Conservation (phyloP, 2,888 invertebrate genomes). For the Cryptus viduatorius region DNA sequence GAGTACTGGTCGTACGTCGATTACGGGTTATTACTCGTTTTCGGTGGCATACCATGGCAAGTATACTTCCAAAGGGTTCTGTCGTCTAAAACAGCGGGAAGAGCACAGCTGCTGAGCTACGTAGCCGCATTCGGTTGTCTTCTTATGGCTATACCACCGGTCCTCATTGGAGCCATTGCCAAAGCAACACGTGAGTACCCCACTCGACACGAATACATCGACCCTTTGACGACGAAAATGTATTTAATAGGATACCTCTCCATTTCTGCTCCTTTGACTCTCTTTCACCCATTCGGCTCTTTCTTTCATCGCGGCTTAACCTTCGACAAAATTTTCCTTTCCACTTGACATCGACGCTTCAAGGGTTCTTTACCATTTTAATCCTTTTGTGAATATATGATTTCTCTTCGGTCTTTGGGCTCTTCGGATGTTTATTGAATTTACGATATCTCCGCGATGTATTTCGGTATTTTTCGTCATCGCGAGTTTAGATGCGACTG, state of each 20-base stretch:
- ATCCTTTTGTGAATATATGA: conserved; percentile 53
- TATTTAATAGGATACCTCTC: neutral
- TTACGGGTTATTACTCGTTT: conserved; percentile 94
- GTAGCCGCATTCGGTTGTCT: conserved; percentile 98
- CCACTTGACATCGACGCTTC: conserved; percentile 48
- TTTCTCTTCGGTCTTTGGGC: conserved; percentile 27
- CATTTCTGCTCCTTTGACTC: neutral
- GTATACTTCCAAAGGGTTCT: conserved; percentile 99
- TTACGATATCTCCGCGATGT: conserved; percentile 54
- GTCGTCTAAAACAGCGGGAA: conserved; percentile 96
- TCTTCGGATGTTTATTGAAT: conserved; percentile 7
- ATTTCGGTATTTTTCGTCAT: conserved; percentile 53
- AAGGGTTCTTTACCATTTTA: conserved; percentile 39
- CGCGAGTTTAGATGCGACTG: neutral
- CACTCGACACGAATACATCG: conserved; percentile 32
- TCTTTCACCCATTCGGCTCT: neutral
- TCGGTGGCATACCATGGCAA: conserved; percentile 99
- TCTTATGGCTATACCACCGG: conserved; percentile 98
- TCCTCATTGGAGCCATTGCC: conserved; percentile 98
- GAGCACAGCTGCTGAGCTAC: conserved; percentile 97
- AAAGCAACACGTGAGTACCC: conserved; percentile 93
- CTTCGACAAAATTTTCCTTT: conserved; percentile 23
- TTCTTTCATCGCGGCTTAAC: neutral
- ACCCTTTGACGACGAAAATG: conserved; percentile 21
- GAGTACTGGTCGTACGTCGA: conserved; percentile 95